Evolutionary conservation across 2,113 vertebrate species (phyloP), one percentile per base, ranked within the genome.

Genomic region (Rhabdornis inornatus): DNA sequence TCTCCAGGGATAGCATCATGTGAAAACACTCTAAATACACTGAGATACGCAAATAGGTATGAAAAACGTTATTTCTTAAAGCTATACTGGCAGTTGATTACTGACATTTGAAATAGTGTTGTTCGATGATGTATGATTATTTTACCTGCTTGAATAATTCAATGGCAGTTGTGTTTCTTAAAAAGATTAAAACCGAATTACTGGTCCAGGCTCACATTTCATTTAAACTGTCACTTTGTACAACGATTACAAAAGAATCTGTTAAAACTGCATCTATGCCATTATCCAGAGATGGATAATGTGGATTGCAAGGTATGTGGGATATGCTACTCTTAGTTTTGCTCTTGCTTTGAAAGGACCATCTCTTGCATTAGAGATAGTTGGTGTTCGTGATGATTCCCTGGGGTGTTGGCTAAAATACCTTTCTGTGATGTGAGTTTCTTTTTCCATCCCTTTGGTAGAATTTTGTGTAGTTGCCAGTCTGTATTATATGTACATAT

Each of bases 11-110:
- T 99, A 98, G 99, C 99, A 30, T 99, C 99, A 24, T 99, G 99
- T 98, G 99, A 99, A 98, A 99, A 99, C 97, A 99, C 99, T 91
- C 96, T 99, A 89, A 99, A 99, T 97, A 99, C 99, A 2, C 78
- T 99, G 97, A 98, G 99, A 99, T 99, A 99, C 2, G 99, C 99
- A 96, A 99, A 99, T 97, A 99, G 99, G 99, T 99, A 98, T 96
- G 97, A 93, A 65, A 92, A 69, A 52, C 19, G 3, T 37, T 97
- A 39, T 53, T 83, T 28, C 70, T 87, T 87, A 28, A 35, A 92
- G 20, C n/a, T 74, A 0, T 65, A 39, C 27, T 12, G 4, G 7
- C 59, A 75, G 31, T 57, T 93, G 52, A 39, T 64, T 17, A 52
- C 35, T 53, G 55, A 56, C 18, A 24, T 45, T 61, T 77, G 24